Evolutionary conservation across 64 coral and sea anemone genomes (phyloP).

Genomic region (Platygyra sinensis): DNA sequence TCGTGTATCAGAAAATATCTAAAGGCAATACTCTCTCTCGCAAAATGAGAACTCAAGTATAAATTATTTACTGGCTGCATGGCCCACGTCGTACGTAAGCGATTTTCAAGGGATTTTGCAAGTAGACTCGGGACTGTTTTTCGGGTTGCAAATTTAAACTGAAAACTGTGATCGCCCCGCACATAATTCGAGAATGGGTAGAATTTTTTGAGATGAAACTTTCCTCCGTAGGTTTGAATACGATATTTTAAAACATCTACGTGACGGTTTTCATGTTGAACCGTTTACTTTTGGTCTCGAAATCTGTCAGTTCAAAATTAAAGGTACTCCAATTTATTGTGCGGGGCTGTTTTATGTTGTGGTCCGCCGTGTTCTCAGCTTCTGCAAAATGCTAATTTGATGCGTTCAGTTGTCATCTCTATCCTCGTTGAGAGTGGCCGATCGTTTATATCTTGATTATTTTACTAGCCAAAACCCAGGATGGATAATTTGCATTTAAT

Average conservation of each 20-base stretch:
- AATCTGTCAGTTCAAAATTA: background rate
- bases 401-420: background rate
- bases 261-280: background rate
- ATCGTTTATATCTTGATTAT: background rate
- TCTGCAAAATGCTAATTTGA: constrained; percentile 4
- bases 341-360: background rate
- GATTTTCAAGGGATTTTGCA: too few species aligned
- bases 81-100: constrained; percentile 36
- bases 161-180: background rate
- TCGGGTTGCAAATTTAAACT: background rate
- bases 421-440: background rate
- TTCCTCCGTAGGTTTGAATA: background rate
- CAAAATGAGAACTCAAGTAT: constrained; percentile 47
- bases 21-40: constrained; percentile 43
- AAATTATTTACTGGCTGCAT: constrained; percentile 52
- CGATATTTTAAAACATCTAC: too few species aligned
- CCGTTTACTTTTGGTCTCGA: background rate
- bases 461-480: background rate
- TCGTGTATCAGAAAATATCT: constrained; percentile 25
- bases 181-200: background rate
- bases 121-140: background rate
- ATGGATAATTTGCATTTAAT: background rate
- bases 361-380: background rate
- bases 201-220: background rate
- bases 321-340: background rate